Evolutionary conservation across 2,888 invertebrate genomes (phyloP), one percentile per base, ranked within the genome.

Genomic region (Protula sp.): DNA sequence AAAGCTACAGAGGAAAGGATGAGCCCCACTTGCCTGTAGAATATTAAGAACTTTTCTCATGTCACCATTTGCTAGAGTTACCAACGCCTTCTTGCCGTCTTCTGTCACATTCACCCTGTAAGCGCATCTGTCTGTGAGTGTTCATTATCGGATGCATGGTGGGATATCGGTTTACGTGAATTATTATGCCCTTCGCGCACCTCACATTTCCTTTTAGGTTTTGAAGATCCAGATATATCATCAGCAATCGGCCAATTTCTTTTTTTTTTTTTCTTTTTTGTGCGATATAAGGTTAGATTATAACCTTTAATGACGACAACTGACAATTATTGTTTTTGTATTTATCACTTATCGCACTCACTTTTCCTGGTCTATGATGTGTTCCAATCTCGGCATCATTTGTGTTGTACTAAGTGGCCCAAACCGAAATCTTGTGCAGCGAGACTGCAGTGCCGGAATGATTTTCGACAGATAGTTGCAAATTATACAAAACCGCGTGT

Each of bases 381-480:
- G 87, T 67, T 91, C 86, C 24, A 99, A 84, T 30, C 98, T 84
- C 0, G 97, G 97, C 57, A 92, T 74, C 75, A 99, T 95, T 82
- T 95, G 94, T 22, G 87, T 87, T 1, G 88, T 84, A 1, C 87
- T 86, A 2, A 98, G 83, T 2, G 97, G 97, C 2, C 93, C 95
- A 83, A 98, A 98, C 50, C 97, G 86, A 78, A 98, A 98, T 61
- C 94, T 86, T 0, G 97, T 99, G 82, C 98, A 99, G 71, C 99
- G 86, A 19, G 98, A 99, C 83, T 99, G 99, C 58, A 99, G 84
- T 2, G 99, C 98, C 22, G 99, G 99, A 73, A 97, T 99, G 64
- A 99, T 97, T 85, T 98, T 98, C 72, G 94, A 92, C 70, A 99
- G 83, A 82, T 99, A 99, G 83, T 99, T 99, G 83, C 98, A 97